Conservation (phyloP, 2,888 invertebrate genomes). For the Gastrophysa polygoni region DNA sequence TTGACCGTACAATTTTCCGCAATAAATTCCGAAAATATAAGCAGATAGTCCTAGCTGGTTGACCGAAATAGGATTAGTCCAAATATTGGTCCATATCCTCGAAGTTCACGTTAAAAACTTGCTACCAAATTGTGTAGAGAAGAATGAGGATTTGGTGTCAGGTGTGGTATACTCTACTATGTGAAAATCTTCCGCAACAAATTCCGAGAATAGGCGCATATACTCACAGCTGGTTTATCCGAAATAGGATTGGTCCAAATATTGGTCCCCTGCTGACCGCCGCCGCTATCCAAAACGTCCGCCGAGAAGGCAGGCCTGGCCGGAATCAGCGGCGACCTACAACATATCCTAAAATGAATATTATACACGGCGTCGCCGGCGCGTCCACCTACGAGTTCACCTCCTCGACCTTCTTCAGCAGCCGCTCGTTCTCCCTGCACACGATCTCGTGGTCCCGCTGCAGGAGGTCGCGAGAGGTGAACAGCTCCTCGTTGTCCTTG, state of each 20-base stretch:
- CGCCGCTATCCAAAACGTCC: conserved; percentile 46
- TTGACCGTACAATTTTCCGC: too few relatives aligned
- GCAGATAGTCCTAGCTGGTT: too few relatives aligned
- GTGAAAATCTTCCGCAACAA: too few relatives aligned
- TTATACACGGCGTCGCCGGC: conserved; percentile 24
- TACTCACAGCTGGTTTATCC: conserved; percentile 55
- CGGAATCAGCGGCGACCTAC: conserved; percentile 82
- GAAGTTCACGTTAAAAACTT: too few relatives aligned
- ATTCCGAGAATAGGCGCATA: not conserved
- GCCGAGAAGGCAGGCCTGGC: conserved; percentile 76
- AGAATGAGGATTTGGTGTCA: too few relatives aligned
- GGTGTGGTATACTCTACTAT: too few relatives aligned
- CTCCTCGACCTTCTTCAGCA: conserved; percentile 86
- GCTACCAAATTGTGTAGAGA: too few relatives aligned
- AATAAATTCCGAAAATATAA: too few relatives aligned
- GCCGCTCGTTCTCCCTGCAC: conserved; percentile 87
- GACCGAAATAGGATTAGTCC: too few relatives aligned
- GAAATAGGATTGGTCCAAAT: conserved; percentile 75
- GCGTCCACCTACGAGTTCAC: conserved; percentile 76
- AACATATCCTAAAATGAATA: conserved; percentile 69
- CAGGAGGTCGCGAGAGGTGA: conserved; percentile 77
- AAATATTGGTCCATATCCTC: too few relatives aligned
- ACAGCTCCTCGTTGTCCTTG: conserved; percentile 85
- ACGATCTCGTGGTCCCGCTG: conserved; percentile 89
- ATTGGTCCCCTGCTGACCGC: conserved; percentile 57